These are phyloP conservation scores for Poecilia picta DNA, from an alignment of 2,797 vertebrate species.

Conservation along the genomic window DNA sequence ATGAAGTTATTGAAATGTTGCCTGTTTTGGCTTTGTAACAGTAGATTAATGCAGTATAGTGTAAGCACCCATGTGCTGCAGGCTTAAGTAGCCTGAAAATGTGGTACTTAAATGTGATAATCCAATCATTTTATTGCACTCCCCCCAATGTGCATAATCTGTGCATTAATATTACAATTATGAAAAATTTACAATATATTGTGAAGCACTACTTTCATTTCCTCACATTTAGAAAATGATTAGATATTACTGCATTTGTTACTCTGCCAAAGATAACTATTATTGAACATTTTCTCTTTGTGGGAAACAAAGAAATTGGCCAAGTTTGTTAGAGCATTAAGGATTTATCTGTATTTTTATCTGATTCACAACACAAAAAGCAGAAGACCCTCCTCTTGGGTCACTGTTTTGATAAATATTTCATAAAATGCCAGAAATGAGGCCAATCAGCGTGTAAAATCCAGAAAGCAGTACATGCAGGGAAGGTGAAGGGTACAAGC, in stretches of 20 bases:
- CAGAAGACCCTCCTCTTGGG: background rate
- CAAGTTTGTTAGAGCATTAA: background rate
- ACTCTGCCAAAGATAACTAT: background rate
- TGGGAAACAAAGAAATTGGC: background rate
- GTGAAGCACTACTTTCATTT: background rate
- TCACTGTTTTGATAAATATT: conserved; percentile 6
- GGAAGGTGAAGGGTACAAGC: conserved; percentile 69
- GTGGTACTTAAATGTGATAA: background rate
- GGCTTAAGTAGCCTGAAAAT: background rate
- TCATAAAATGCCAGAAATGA: conserved; percentile 2
- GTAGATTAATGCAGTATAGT: background rate
- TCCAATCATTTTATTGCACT: background rate
- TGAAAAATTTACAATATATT: background rate
- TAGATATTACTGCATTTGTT: background rate
- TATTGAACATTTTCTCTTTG: background rate
- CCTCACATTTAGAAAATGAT: background rate
- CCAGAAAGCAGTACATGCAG: conserved; percentile 44
- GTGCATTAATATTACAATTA: background rate
- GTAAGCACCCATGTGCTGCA: background rate
- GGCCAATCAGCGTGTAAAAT: conserved; percentile 29
- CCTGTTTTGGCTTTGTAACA: background rate
- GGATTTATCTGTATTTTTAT: background rate
- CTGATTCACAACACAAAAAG: background rate
- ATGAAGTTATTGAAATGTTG: background rate
- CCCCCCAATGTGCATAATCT: background rate